Percentiles rank a stretch among this genome's conserved stretches.
These are phyloP conservation scores for Chloroclysta siterata DNA, from an alignment of 2,888 invertebrate species.

Conservation along the genomic window DNA sequence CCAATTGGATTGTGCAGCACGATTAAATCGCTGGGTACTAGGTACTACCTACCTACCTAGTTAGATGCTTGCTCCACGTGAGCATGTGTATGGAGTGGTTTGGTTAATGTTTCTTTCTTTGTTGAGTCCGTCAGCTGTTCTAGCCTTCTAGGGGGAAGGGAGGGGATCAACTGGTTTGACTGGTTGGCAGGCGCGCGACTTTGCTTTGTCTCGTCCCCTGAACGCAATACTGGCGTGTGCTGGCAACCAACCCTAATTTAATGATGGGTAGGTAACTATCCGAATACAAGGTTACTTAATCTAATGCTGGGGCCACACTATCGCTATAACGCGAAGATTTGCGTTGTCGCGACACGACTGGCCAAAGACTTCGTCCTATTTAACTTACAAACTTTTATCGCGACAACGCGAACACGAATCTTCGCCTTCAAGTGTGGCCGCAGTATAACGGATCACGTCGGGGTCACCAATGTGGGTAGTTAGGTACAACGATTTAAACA, in stretches of 20 bases:
- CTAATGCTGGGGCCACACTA: too few relatives aligned
- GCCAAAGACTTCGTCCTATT: too few relatives aligned
- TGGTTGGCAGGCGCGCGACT: slow-evolving; percentile 49
- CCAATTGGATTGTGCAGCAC: background rate
- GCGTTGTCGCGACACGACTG: too few relatives aligned
- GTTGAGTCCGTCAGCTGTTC: slow-evolving; percentile 80
- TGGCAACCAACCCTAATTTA: too few relatives aligned
- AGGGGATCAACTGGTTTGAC: slow-evolving; percentile 60
- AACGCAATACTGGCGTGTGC: too few relatives aligned
- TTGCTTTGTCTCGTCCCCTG: slow-evolving; percentile 38
- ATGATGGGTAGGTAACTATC: slow-evolving; percentile 7
- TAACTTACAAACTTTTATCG: too few relatives aligned
- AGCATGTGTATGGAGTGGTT: slow-evolving; percentile 47
- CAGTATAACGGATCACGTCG: background rate
- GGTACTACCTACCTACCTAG: too few relatives aligned
- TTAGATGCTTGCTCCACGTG: slow-evolving; percentile 25
- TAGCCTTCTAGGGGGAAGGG: slow-evolving; percentile 46
- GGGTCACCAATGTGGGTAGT: background rate
- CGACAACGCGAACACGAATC: too few relatives aligned
- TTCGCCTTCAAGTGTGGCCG: too few relatives aligned
- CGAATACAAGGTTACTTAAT: background rate
- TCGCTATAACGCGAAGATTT: too few relatives aligned
- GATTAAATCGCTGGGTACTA: slow-evolving; percentile 1
- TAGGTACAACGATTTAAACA: too few relatives aligned
- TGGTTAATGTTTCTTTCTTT: slow-evolving; percentile 68